These are phyloP conservation scores for Selene dorsalis DNA, from an alignment of 2,797 vertebrate species.

Conservation along the genomic window DNA sequence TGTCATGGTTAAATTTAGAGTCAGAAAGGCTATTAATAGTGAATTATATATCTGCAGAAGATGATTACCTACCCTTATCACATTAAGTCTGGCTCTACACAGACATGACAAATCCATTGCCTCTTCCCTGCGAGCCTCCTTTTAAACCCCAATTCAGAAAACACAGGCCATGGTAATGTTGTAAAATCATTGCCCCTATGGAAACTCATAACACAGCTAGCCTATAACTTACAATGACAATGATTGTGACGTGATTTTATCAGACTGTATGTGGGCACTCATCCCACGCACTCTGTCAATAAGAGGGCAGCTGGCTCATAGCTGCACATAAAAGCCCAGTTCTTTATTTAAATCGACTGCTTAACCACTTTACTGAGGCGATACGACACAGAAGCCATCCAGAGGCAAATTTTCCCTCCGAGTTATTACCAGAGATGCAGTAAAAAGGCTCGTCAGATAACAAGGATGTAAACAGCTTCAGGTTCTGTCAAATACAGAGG, in stretches of 20 bases:
- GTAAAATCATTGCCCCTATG: slow-evolving; percentile 30
- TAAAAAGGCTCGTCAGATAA: slow-evolving; percentile 47
- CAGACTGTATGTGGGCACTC: slow-evolving; percentile 34
- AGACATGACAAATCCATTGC: slow-evolving; percentile 74
- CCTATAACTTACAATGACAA: slow-evolving; percentile 42
- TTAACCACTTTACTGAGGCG: slow-evolving; percentile 49
- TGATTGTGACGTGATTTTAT: slow-evolving; percentile 44
- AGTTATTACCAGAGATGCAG: slow-evolving; percentile 48
- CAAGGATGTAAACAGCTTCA: slow-evolving; percentile 56
- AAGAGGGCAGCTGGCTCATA: slow-evolving; percentile 56
- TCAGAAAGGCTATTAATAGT: slow-evolving; percentile 80
- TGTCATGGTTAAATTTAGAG: slow-evolving; percentile 81
- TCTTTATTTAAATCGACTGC: slow-evolving; percentile 67
- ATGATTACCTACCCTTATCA: slow-evolving; percentile 79
- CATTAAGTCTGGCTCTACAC: slow-evolving; percentile 69
- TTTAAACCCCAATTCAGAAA: slow-evolving; percentile 61
- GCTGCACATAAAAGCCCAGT: slow-evolving; percentile 36
- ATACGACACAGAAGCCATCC: slow-evolving; percentile 52
- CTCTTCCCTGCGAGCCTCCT: slow-evolving; percentile 48
- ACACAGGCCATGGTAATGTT: slow-evolving; percentile 34
- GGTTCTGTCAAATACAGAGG: slow-evolving; percentile 9
- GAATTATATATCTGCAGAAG: slow-evolving; percentile 80
- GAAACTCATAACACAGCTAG: slow-evolving; percentile 22
- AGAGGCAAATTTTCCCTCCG: slow-evolving; percentile 44
- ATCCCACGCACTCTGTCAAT: slow-evolving; percentile 40